These are phyloP conservation scores for Cliona cf. orientalis DNA, from an alignment of 37 sponge, comb jelly and placozoan genomes.

Conservation along the genomic window DNA sequence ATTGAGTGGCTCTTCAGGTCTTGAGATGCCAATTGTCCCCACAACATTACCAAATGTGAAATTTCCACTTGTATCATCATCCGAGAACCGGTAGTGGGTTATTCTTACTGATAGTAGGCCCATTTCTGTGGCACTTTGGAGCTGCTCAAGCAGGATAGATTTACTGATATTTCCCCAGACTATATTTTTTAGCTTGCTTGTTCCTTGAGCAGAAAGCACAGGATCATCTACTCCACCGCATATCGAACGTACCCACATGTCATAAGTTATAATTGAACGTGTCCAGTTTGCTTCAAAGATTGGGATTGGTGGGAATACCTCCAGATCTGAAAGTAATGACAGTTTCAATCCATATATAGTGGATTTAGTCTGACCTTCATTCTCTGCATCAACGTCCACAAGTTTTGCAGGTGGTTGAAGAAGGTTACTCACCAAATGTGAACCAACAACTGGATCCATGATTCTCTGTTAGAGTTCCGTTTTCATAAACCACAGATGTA, in stretches of 20 bases:
- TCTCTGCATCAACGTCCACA: conserved; percentile 34
- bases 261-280: conserved; percentile 17
- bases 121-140: not conserved
- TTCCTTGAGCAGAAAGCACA: too few relatives aligned
- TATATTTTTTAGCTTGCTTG: conserved; percentile 21
- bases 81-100: conserved; percentile 9
- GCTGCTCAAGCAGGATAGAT: not conserved
- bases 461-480: not conserved
- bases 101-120: conserved; percentile 17
- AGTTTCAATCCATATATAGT: conserved; percentile 48
- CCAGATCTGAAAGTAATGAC: too few relatives aligned
- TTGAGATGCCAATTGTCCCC: conserved; percentile 49
- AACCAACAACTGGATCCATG: conserved; percentile 13
- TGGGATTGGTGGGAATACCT: not conserved
- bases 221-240: conserved; percentile 6
- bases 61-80: not conserved
- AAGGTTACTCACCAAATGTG: conserved; percentile 13
- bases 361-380: conserved; percentile 3
- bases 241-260: conserved; percentile 14
- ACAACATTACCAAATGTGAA: conserved; percentile 17
- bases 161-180: not conserved
- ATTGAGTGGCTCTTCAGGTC: conserved; percentile 19
- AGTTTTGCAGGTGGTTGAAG: conserved; percentile 39
- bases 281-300: conserved; percentile 40
- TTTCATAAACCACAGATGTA: conserved; percentile 7